These are phyloP conservation scores for Mycogona germanica DNA, from an alignment of 2,888 invertebrate species.

Conservation along the genomic window DNA sequence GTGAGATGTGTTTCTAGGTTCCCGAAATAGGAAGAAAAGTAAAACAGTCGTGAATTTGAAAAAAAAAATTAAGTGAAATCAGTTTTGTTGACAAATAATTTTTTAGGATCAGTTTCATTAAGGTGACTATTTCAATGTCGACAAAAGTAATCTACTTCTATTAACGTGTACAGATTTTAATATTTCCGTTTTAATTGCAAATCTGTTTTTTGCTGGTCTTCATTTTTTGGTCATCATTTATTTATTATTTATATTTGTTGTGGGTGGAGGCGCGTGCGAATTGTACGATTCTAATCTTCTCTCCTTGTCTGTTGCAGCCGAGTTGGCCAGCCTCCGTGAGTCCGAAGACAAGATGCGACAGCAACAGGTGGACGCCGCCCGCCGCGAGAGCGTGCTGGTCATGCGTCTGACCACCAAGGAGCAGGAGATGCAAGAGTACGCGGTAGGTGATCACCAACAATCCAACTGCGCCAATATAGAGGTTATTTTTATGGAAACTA, in stretches of 20 bases:
- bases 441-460: slow-evolving; percentile 48
- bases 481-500: too few relatives aligned
- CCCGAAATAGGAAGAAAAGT: neutral
- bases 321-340: slow-evolving; percentile 56
- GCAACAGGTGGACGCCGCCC: slow-evolving; percentile 72
- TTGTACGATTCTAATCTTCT: neutral
- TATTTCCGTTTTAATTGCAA: too few relatives aligned
- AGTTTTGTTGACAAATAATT: neutral
- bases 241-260: too few relatives aligned
- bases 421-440: slow-evolving; percentile 91
- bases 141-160: too few relatives aligned
- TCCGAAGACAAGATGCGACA: slow-evolving; percentile 65
- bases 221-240: too few relatives aligned
- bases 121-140: too few relatives aligned
- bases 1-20: slow-evolving; percentile 14
- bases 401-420: slow-evolving; percentile 88
- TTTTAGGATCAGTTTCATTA: too few relatives aligned
- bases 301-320: slow-evolving; percentile 44
- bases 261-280: too few relatives aligned
- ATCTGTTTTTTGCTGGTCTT: too few relatives aligned
- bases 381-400: slow-evolving; percentile 83
- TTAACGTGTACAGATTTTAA: too few relatives aligned
- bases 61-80: neutral
- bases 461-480: too few relatives aligned
- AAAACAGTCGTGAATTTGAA: slow-evolving; percentile 1